phyloP scores from a whole-genome alignment of 92 coral and sea anemone genomes.

The Virgularia gustaviana region DNA sequence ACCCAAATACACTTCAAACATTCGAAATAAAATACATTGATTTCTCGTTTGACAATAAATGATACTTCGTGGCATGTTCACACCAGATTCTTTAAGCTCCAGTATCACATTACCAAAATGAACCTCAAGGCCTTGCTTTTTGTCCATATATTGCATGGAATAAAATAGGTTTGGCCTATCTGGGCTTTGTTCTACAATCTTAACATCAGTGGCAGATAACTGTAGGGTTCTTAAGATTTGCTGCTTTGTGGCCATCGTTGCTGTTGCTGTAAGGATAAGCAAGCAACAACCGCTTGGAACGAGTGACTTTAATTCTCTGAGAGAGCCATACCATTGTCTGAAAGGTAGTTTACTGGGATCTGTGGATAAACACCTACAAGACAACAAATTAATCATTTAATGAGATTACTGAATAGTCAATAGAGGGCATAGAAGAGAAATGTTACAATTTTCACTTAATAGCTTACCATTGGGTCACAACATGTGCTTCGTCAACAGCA shows the following conservation, averaged over 20 bases:
- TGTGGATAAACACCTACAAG: not conserved
- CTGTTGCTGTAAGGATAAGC: conserved; percentile 3
- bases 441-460: not conserved
- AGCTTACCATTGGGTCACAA: not conserved
- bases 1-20: conserved; percentile 1
- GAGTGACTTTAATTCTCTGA: not conserved
- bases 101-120: not conserved
- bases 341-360: not conserved
- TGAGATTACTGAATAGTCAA: not conserved
- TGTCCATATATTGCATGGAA: not conserved
- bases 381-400: not conserved
- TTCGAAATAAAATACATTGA: not conserved
- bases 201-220: not conserved
- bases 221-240: not conserved
- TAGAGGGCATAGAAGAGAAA: not conserved
- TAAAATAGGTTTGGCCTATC: not conserved
- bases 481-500: not conserved
- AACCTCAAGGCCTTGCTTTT: not conserved
- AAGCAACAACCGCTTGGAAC: not conserved
- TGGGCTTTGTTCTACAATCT: not conserved
- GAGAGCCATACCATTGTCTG: not conserved
- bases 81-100: not conserved
- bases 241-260: not conserved
- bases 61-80: not conserved
- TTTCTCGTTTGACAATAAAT: conserved; percentile 8